Percentiles rank a stretch among this genome's conserved stretches.
These are phyloP conservation scores for Reticulitermes speratus DNA, from an alignment of 1,140 invertebrate species.

Conservation along the genomic window DNA sequence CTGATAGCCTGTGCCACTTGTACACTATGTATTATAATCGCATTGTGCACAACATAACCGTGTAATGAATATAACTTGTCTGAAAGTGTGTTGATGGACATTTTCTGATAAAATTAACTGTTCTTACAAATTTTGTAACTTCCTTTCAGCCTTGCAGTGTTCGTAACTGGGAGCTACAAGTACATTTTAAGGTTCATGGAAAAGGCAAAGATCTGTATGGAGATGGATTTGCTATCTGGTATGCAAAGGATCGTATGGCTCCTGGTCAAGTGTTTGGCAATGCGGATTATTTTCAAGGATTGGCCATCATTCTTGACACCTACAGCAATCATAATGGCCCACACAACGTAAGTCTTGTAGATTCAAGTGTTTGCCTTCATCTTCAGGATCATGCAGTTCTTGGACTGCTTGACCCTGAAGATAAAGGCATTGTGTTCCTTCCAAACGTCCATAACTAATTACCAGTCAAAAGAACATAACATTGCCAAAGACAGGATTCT, in stretches of 20 bases:
- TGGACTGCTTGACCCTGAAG: too few species aligned
- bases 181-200: constrained; percentile 96
- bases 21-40: not conserved
- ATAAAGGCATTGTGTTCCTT: too few species aligned
- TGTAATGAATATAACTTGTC: too few species aligned
- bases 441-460: too few species aligned
- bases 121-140: not conserved
- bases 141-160: constrained; percentile 72
- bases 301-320: constrained; percentile 95
- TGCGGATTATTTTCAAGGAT: constrained; percentile 87
- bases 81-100: not conserved
- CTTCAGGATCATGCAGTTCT: too few species aligned
- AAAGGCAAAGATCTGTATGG: constrained; percentile 94
- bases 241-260: constrained; percentile 85
- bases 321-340: constrained; percentile 99
- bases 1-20: too few species aligned
- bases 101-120: not conserved
- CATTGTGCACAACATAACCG: too few species aligned
- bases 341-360: constrained; percentile 74
- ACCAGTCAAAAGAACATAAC: too few species aligned
- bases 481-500: too few species aligned
- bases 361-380: not conserved
- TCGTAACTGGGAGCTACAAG: constrained; percentile 94
- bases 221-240: constrained; percentile 98
- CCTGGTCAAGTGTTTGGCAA: constrained; percentile 92